A percentile compares a stretch with the other conserved stretches of the same genome.
Conservation (phyloP, 2,797 vertebrate genomes). For the Nannoperca obscura region DNA sequence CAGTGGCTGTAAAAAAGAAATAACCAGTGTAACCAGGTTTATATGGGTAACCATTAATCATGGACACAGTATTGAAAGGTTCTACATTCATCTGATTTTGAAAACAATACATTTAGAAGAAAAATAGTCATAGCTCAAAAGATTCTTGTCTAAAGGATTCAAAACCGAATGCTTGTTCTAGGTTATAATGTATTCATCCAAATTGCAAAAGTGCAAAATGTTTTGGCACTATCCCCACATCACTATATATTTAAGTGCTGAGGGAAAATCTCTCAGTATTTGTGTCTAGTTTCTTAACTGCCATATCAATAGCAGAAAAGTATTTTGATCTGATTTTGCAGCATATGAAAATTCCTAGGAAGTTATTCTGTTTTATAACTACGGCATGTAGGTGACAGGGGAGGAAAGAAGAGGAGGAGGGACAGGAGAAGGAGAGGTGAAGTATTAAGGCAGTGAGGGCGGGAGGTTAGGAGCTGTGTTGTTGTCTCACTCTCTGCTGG, state of each 20-base stretch:
- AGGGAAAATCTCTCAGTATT: background rate
- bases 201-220: background rate
- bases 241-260: background rate
- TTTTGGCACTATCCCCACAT: background rate
- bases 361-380: background rate
- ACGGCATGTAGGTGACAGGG: background rate
- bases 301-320: background rate
- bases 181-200: background rate
- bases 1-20: background rate
- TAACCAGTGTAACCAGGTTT: background rate
- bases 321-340: background rate
- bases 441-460: background rate
- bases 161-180: background rate
- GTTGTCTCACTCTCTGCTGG: constrained; percentile 92
- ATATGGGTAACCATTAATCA: background rate
- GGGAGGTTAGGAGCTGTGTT: background rate
- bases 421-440: background rate
- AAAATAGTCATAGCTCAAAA: background rate
- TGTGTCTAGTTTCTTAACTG: background rate
- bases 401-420: background rate
- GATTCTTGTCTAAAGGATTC: background rate
- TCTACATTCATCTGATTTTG: background rate
- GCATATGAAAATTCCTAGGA: background rate
- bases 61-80: background rate
- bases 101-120: background rate